Conservation (phyloP, 2,797 vertebrate genomes). For the Benthosema pterotum region DNA sequence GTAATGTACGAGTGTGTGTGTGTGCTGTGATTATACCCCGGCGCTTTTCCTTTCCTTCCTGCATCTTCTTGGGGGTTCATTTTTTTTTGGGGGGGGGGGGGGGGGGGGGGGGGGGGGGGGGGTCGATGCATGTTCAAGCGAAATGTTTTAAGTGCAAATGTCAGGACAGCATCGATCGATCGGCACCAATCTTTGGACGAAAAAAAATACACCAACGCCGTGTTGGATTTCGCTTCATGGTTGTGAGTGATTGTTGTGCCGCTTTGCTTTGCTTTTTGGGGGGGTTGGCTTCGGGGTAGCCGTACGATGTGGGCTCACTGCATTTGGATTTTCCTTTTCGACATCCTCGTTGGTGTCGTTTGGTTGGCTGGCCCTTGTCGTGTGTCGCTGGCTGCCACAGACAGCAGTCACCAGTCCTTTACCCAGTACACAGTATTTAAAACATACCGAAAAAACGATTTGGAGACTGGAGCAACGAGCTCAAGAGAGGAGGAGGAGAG, state of each 20-base stretch:
- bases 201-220: not conserved
- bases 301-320: conserved; percentile 29
- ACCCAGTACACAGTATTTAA: conserved; percentile 31
- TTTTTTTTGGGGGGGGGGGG: no score
- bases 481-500: conserved; percentile 30
- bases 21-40: conserved; percentile 47
- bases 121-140: conserved; percentile 28
- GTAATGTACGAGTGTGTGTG: conserved; percentile 2
- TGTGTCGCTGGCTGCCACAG: conserved; percentile 35
- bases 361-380: conserved; percentile 34
- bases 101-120: no score
- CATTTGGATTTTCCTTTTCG: conserved; percentile 59
- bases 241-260: conserved; percentile 20
- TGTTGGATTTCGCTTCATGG: not conserved
- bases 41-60: conserved; percentile 48
- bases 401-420: not conserved
- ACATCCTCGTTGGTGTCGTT: conserved; percentile 55
- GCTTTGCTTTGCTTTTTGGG: no score
- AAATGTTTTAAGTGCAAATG: conserved; percentile 1
- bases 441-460: not conserved
- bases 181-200: not conserved
- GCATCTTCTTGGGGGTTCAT: conserved; percentile 36
- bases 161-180: conserved; percentile 1
- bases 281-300: no score
- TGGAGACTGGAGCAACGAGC: conserved; percentile 1